Conservation (phyloP, 2,888 invertebrate genomes). For the Platerodrilus igneus region DNA sequence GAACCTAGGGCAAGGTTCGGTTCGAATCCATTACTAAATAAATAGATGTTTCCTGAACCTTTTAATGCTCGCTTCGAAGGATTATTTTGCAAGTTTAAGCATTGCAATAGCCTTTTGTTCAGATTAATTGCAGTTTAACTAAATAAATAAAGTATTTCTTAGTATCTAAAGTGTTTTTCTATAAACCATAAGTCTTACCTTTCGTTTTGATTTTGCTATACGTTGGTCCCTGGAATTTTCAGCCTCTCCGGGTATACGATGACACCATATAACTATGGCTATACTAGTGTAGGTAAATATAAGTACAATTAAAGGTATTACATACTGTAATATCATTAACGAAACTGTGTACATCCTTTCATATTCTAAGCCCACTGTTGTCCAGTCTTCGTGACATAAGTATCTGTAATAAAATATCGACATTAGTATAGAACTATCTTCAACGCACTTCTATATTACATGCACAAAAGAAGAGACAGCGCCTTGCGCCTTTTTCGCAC, state of each 20-base stretch:
- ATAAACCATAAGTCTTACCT: no score
- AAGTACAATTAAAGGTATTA: conserved; percentile 74
- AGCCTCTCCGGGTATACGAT: conserved; percentile 82
- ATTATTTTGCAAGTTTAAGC: no score
- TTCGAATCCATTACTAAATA: no score
- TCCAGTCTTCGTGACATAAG: conserved; percentile 71
- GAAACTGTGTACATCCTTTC: conserved; percentile 68
- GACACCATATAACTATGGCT: conserved; percentile 82
- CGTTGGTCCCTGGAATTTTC: conserved; percentile 76
- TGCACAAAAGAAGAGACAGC: neutral
- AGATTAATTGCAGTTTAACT: no score
- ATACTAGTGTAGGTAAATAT: conserved; percentile 83
- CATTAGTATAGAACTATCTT: no score
- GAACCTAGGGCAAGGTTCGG: no score
- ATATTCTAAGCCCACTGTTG: conserved; percentile 54
- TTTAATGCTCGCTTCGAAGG: no score
- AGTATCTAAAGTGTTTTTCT: no score
- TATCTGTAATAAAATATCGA: conserved; percentile 61
- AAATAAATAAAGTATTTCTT: no score
- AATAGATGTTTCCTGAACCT: no score
- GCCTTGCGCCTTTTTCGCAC: neutral
- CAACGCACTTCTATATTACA: neutral
- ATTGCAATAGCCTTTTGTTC: no score
- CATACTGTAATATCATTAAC: conserved; percentile 77
- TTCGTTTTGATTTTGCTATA: conserved; percentile 80